Percentiles rank a stretch among this genome's conserved stretches.
Conservation (phyloP, 2,113 vertebrate species). For the Marcusenius ussheri region DNA sequence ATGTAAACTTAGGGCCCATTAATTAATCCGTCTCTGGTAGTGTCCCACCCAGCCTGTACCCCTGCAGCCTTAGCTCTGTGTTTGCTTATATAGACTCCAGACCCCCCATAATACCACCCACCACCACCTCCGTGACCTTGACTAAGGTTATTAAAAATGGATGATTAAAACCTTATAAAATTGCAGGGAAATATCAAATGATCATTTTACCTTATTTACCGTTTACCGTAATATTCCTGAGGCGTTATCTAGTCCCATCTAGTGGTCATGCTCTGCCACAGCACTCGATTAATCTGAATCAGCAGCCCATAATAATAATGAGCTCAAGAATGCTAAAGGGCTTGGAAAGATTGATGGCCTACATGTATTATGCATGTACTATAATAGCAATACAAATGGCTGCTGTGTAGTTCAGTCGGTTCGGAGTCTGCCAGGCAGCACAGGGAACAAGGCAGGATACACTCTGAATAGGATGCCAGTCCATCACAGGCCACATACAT, state of each 20-base stretch:
- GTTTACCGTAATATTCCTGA: background rate
- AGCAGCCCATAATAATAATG: background rate
- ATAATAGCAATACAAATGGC: background rate
- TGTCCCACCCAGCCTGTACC: background rate
- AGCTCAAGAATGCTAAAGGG: background rate
- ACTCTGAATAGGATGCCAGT: background rate
- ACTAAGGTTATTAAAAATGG: background rate
- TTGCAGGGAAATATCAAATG: background rate
- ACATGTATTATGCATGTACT: background rate
- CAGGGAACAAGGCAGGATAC: background rate
- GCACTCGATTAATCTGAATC: background rate
- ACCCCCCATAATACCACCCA: background rate
- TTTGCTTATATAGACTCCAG: background rate
- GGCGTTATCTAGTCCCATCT: background rate
- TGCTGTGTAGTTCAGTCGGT: background rate
- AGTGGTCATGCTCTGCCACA: background rate
- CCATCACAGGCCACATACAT: background rate
- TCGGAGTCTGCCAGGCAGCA: background rate
- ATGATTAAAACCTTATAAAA: background rate
- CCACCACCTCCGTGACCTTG: background rate
- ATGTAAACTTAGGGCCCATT: background rate
- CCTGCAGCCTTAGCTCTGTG: background rate
- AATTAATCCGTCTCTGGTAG: background rate
- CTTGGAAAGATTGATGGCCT: background rate
- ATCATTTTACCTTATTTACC: background rate